phyloP scores from a whole-genome alignment of 2,888 invertebrate species.

The Galeopsomyia nigrocyanea region DNA sequence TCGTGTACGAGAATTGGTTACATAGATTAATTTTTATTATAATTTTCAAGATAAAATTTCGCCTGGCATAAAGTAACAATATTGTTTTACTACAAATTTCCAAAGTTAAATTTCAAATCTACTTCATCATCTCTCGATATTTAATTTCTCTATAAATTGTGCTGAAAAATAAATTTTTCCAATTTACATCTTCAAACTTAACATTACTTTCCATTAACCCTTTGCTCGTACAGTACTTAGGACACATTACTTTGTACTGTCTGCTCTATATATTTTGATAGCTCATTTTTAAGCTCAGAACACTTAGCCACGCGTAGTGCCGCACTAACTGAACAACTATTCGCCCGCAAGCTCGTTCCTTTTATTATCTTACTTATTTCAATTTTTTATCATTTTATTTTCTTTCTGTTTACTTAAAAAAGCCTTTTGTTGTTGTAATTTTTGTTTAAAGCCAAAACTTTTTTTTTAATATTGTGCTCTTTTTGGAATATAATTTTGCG shows the following conservation, averaged over 20 bases:
- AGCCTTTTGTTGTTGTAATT: not conserved
- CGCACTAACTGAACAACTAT: not conserved
- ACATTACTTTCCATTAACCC: conserved; percentile 39
- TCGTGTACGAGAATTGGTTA: conserved; percentile 14
- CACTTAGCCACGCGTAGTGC: conserved; percentile 32
- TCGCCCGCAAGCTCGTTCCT: not conserved
- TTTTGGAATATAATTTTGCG: not conserved
- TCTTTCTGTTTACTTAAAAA: conserved; percentile 41
- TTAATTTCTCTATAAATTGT: conserved; percentile 19
- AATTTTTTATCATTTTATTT: conserved; percentile 24
- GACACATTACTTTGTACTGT: conserved; percentile 51
- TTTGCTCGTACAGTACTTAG: conserved; percentile 44
- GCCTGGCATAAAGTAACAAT: no score
- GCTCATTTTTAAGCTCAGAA: conserved; percentile 47
- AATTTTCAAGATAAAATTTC: no score
- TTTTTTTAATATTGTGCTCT: conserved; percentile 14
- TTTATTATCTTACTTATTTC: conserved; percentile 1
- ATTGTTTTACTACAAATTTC: no score
- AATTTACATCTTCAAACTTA: conserved; percentile 27
- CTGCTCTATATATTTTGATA: conserved; percentile 48
- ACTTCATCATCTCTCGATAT: no score
- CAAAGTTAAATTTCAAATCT: no score
- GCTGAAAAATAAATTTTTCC: conserved; percentile 16
- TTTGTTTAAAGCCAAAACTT: no score
- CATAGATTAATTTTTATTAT: no score